A percentile compares a stretch with the other conserved stretches of the same genome.
These are phyloP conservation scores for Eptatretus burgeri DNA, from an alignment of 2,113 vertebrate genomes.

Conservation along the genomic window DNA sequence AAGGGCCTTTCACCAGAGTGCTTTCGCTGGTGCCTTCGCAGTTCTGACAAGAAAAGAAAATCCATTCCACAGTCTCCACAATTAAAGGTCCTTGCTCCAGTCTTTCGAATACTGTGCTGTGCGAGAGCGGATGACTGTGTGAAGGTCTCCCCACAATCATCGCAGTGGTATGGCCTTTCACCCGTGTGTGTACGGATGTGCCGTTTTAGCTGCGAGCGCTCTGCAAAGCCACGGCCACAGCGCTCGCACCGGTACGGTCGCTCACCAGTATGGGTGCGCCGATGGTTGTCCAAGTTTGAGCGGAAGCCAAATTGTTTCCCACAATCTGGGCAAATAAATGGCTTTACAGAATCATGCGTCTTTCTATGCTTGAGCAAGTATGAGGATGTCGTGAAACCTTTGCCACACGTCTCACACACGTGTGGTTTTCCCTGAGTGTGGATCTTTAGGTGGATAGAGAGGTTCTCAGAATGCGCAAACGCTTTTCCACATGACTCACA, in stretches of 20 bases:
- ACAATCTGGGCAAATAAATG: not conserved
- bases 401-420: not conserved
- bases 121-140: slow-evolving; percentile 2
- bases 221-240: not conserved
- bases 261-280: slow-evolving; percentile 1
- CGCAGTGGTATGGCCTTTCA: not conserved
- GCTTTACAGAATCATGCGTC: not conserved
- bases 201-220: not conserved
- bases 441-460: not conserved
- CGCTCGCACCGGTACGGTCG: not conserved
- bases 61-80: slow-evolving; percentile 1
- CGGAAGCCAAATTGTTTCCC: slow-evolving; percentile 3
- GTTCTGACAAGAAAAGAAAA: not conserved
- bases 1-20: slow-evolving; percentile 4
- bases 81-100: not conserved
- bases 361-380: slow-evolving; percentile 2
- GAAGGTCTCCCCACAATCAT: slow-evolving; percentile 1
- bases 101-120: slow-evolving; percentile 4
- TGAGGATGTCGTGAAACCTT: not conserved
- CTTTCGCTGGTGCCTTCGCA: not conserved
- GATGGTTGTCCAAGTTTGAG: slow-evolving; percentile 3
- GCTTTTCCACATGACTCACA: not conserved
- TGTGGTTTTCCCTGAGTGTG: not conserved
- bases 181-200: not conserved
- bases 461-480: slow-evolving; percentile 3